A percentile compares a stretch with the other conserved stretches of the same genome.
These are phyloP conservation scores for Lampropteryx suffumata DNA, from an alignment of 2,888 invertebrate species.

Conservation along the genomic window DNA sequence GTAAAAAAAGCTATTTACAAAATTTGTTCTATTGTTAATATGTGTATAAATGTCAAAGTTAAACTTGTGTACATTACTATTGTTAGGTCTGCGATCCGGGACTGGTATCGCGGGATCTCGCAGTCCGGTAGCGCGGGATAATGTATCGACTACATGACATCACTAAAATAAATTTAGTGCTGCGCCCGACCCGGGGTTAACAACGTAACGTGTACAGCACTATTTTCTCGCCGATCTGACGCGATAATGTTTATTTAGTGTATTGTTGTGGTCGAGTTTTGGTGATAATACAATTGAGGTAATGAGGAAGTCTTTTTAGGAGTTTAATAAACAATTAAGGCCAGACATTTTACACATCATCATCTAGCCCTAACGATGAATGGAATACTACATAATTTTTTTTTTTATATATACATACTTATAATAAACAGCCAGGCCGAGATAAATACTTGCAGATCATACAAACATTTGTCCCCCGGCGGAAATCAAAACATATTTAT, in stretches of 20 bases:
- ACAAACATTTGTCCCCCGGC: no score
- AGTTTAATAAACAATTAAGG: no score
- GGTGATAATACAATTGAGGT: conserved; percentile 14
- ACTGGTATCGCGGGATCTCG: conserved; percentile 58
- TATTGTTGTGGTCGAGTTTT: conserved; percentile 25
- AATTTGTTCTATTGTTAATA: no score
- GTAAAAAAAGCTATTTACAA: no score
- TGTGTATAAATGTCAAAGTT: conserved; percentile 2
- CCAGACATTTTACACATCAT: no score
- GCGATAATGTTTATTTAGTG: conserved; percentile 53
- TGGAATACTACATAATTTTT: no score
- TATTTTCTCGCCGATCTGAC: conserved; percentile 63
- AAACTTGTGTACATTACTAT: conserved; percentile 7
- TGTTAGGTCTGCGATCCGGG: conserved; percentile 12
- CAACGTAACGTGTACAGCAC: conserved; percentile 60
- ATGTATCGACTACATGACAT: conserved; percentile 67
- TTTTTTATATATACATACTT: no score
- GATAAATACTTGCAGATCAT: no score
- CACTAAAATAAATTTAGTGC: conserved; percentile 72
- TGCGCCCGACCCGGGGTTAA: conserved; percentile 64
- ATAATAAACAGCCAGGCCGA: no score
- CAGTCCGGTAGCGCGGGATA: conserved; percentile 66
- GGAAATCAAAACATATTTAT: no score
- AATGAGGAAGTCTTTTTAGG: no score
- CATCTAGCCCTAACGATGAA: no score